phyloP scores from a whole-genome alignment of 2,113 vertebrate genomes.

The Syngnathus floridae region DNA sequence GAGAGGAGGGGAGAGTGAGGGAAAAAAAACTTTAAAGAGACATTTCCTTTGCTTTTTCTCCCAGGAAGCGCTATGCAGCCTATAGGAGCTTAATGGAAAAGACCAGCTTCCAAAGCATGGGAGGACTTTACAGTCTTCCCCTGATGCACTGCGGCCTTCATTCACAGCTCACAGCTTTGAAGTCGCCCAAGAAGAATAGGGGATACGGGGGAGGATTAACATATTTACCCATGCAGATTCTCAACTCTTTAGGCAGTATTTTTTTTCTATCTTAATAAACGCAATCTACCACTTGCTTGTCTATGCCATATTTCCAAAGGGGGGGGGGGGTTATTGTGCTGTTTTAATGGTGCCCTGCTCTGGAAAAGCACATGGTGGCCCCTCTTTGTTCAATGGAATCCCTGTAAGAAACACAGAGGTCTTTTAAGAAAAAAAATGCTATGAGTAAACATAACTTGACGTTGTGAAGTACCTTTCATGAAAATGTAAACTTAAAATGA shows the following conservation, averaged over 20 bases:
- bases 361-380: slow-evolving; percentile 4
- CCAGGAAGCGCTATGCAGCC: slow-evolving; percentile 30
- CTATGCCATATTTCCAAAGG: slow-evolving; percentile 24
- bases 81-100: slow-evolving; percentile 42
- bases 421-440: not conserved
- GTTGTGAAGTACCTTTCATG: not conserved
- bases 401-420: not conserved
- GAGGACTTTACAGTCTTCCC: slow-evolving; percentile 49
- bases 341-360: not conserved
- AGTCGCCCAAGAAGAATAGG: slow-evolving; percentile 39
- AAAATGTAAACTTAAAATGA: not conserved
- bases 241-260: slow-evolving; percentile 49
- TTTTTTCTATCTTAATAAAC: slow-evolving; percentile 50
- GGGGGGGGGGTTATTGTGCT: no score
- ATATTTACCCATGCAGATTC: slow-evolving; percentile 65
- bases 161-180: slow-evolving; percentile 54
- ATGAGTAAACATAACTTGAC: not conserved
- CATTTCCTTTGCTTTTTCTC: slow-evolving; percentile 62
- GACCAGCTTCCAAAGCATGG: slow-evolving; percentile 12
- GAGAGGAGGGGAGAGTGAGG: slow-evolving; percentile 4
- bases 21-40: slow-evolving; percentile 71
- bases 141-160: slow-evolving; percentile 53
- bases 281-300: slow-evolving; percentile 28
- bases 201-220: slow-evolving; percentile 54
- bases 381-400: slow-evolving; percentile 1